Evolutionary conservation across 2,113 vertebrate species (phyloP).

Genomic region (Sakesphorus luctuosus): DNA sequence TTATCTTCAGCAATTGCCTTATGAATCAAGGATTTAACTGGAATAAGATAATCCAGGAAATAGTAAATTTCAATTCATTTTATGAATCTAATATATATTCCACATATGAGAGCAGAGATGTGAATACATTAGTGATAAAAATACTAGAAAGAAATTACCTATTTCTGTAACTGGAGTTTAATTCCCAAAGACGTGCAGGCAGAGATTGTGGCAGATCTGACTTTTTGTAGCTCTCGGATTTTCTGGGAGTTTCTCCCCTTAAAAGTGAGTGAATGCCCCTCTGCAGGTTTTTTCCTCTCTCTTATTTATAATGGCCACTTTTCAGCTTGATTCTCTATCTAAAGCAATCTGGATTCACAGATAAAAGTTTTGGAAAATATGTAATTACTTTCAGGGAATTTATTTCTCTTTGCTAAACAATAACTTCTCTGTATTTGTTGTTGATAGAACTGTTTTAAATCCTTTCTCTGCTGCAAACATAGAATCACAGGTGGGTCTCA

Average conservation of each 20-base stretch:
- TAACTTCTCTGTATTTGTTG: not conserved
- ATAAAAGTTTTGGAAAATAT: not conserved
- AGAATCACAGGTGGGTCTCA: not conserved
- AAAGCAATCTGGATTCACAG: not conserved
- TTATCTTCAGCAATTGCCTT: constrained; percentile 60
- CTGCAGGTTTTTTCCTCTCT: not conserved
- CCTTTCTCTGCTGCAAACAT: not conserved
- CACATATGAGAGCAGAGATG: not conserved
- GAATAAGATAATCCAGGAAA: constrained; percentile 65
- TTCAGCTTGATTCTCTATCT: not conserved
- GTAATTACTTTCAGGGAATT: not conserved
- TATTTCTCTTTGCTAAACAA: not conserved
- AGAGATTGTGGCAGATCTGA: not conserved
- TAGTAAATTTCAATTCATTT: constrained; percentile 58
- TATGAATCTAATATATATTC: constrained; percentile 53
- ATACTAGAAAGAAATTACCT: constrained; percentile 41
- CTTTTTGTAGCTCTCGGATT: not conserved
- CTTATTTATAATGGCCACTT: not conserved
- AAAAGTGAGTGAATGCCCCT: not conserved
- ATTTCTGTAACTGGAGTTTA: not conserved
- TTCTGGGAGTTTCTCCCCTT: not conserved
- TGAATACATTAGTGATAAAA: constrained; percentile 49
- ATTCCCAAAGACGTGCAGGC: not conserved
- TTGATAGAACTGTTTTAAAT: not conserved
- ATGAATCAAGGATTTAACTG: constrained; percentile 50